Percentiles rank a stretch among this genome's conserved stretches.
Evolutionary conservation across 2,113 vertebrate genomes (phyloP).

Genomic region (Pica pica): DNA sequence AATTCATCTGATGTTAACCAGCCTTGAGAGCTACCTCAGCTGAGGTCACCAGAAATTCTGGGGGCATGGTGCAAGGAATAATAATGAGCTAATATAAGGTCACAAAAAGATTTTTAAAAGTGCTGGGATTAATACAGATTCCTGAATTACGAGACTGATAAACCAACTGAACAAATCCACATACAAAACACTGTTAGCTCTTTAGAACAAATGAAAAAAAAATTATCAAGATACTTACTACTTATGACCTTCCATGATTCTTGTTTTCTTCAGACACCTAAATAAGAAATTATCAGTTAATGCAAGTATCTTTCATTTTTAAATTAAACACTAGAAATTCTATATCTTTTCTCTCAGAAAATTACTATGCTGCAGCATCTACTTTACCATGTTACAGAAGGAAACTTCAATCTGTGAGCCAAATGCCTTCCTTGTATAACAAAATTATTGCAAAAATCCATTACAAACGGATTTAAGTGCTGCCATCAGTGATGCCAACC

Average conservation of each 20-base stretch:
- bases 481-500: background rate
- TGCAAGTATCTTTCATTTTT: background rate
- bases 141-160: background rate
- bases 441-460: background rate
- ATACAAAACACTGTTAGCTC: background rate
- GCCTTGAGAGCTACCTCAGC: background rate
- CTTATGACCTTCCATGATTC: conserved; percentile 77
- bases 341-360: background rate
- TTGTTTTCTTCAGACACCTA: conserved; percentile 49
- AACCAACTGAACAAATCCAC: background rate
- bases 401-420: background rate
- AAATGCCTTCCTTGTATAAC: background rate
- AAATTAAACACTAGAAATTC: background rate
- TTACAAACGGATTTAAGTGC: background rate
- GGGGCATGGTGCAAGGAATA: background rate
- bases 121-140: background rate
- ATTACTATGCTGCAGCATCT: background rate
- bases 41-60: background rate
- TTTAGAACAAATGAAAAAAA: background rate
- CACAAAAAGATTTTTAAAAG: background rate
- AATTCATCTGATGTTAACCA: background rate
- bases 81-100: background rate
- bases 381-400: background rate
- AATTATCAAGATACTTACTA: conserved; percentile 63
- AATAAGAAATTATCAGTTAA: conserved; percentile 41